Base-by-base conservation (phyloP, 2,113 vertebrate genomes). In the Coracopsis vasa region DNA sequence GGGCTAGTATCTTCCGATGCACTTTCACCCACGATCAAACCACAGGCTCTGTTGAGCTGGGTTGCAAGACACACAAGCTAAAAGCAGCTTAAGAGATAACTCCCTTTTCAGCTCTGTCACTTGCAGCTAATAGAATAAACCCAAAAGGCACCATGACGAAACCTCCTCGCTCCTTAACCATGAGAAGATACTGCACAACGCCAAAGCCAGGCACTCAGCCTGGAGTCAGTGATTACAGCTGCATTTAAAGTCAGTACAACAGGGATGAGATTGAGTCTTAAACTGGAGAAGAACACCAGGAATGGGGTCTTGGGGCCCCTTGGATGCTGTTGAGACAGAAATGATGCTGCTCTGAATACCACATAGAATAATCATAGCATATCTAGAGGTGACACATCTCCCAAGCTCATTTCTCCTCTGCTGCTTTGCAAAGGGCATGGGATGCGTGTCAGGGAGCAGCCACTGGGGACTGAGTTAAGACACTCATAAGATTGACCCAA, bases 1-100 rank as follows among this genome's bases (percentile, higher is more conserved):
- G 61, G 41, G 66, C 78, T 92, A 96, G 96, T 97, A 97, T 97
- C 95, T 97, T 95, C 97, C 94, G 91, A 96, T 97, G 96, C 91
- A 35, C 74, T 90, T 67, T 71, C 91, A 94, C 53, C 74, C 91
- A 80, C 2, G 10, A 79, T 58, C 70, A 91, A 80, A 88, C 87
- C 77, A 70, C 74, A 47, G 56, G 70, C 91, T 91, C 90, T 15
- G 77, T 0, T 92, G 66, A 87, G 78, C 74, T 41, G 71, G 67
- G 87, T 56, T 91, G 90, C 2, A 11, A 67, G 74, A 95, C 47
- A 86, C 39, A 80, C 70, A 82, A 48, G 80, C 83, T 96, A 81
- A 95, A 91, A 87, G 31, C 88, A 95, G 91, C 81, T 92, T 11
- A 5, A 7, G 58, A 83, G 78, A 44, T 31, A 73, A 90, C 67